Conservation (phyloP, 2,888 invertebrate species). For the Cataglyphis cursor region DNA sequence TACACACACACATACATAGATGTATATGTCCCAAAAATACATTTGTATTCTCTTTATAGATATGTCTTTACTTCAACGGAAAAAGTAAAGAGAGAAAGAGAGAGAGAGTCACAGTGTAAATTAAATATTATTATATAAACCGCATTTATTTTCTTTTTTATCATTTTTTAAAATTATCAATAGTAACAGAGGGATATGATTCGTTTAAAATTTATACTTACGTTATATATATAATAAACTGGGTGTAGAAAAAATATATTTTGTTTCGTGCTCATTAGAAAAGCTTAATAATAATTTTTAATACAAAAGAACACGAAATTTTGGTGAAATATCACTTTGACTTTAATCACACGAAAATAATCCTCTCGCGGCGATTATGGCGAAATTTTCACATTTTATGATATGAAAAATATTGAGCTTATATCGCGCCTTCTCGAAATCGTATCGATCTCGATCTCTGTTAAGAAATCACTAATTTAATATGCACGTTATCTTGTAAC, state of each 20-base stretch:
- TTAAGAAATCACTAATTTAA: constrained; percentile 40
- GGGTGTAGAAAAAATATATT: background rate
- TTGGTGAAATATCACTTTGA: background rate
- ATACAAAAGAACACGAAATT: background rate
- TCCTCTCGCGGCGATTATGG: background rate
- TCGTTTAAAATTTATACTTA: background rate
- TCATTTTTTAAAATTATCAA: background rate
- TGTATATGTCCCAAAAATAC: background rate
- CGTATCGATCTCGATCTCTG: background rate
- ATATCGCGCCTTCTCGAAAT: background rate
- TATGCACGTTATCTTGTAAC: constrained; percentile 31
- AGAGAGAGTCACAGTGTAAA: background rate
- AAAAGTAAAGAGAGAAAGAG: background rate
- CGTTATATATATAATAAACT: background rate
- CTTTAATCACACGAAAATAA: background rate
- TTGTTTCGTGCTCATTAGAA: background rate
- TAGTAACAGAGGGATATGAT: background rate
- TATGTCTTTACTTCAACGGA: background rate
- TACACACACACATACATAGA: background rate
- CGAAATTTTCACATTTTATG: background rate
- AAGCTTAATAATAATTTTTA: background rate
- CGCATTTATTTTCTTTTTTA: background rate
- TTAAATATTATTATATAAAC: background rate
- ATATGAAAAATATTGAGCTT: background rate
- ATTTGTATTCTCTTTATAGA: background rate